Base-by-base conservation (phyloP, 35 echinoderm and acorn worm genomes). In the Ophiothrix spiculata region DNA sequence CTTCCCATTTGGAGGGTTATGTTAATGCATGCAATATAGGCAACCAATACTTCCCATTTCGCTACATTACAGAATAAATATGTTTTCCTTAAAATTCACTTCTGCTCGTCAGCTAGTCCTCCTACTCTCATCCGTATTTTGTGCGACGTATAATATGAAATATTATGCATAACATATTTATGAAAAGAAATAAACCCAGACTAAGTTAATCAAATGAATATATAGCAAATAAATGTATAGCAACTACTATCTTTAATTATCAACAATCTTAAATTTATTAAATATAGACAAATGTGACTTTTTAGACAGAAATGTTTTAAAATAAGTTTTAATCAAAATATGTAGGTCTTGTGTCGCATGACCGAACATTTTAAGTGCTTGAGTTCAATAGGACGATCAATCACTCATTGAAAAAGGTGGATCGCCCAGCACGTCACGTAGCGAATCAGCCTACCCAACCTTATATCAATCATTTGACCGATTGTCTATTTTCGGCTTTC, bases 371-470 rank as follows among this genome's bases (percentile, higher is more conserved):
- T 10, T 10, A 49, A 19, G 19, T 19, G 6, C 6, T 10, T 10
- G 42, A 49, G 42, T 49, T 49, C 42, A 6, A 69, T 25, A 10
- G 60, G 60, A 69, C 60, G 60, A 69, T n/a, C 60, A 69, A n/a
- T n/a, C n/a, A n/a, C n/a, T n/a, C n/a, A n/a, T 28, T 49, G 29
- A 25, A 49, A 19, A 19, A 69, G 60, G 60, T 69, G 60, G 60
- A 69, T 69, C 60, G 60, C 60, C 60, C 60, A 69, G 60, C 60
- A 69, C 25, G 60, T 28, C 60, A 25, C 60, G 4, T 69, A 6
- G 29, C 60, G 60, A 69, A 69, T 69, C 60, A 28, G 60, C 60
- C 60, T 69, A n/a, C 60, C 60, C 60, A 69, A n/a, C 60, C 60
- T 69, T 28, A 69, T 11, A 69, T 69, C 60, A 69, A 69, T 6